Evolutionary conservation across 2,888 invertebrate genomes (phyloP).

Genomic region (Coleophora flavipennella): DNA sequence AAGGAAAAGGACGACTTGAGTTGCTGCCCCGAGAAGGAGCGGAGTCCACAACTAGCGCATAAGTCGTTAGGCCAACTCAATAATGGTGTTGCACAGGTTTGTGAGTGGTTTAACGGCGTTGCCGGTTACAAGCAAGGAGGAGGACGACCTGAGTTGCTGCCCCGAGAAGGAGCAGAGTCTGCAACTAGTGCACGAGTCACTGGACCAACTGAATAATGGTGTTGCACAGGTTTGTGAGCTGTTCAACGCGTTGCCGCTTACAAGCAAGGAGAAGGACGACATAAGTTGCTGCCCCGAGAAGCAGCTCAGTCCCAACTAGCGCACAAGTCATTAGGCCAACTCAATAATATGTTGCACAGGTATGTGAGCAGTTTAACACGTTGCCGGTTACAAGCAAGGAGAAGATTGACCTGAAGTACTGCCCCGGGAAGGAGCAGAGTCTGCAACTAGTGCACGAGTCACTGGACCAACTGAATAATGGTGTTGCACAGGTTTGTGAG

Average conservation of each 20-base stretch:
- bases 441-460: constrained; percentile 70
- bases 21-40: constrained; percentile 77
- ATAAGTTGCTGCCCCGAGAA: constrained; percentile 78
- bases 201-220: constrained; percentile 78
- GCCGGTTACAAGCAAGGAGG: constrained; percentile 79
- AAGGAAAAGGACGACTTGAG: constrained; percentile 80
- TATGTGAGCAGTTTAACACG: constrained; percentile 74
- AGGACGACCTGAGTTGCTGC: constrained; percentile 78
- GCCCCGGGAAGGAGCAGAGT: constrained; percentile 76
- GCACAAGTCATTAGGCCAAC: constrained; percentile 74
- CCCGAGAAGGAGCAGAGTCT: constrained; percentile 77
- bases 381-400: constrained; percentile 80
- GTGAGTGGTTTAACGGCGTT: constrained; percentile 48
- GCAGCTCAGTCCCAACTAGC: constrained; percentile 71
- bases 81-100: constrained; percentile 77
- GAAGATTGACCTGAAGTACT: constrained; percentile 78
- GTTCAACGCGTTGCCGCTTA: too few relatives aligned
- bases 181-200: constrained; percentile 68
- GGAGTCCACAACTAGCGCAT: constrained; percentile 69
- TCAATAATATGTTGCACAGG: constrained; percentile 79
- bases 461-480: constrained; percentile 78
- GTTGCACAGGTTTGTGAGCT: constrained; percentile 65
- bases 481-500: constrained; percentile 72
- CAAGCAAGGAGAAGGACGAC: constrained; percentile 79
- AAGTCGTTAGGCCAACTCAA: constrained; percentile 77